These are phyloP conservation scores for Tragopan temminckii DNA, from an alignment of 2,797 vertebrate species.

Conservation along the genomic window DNA sequence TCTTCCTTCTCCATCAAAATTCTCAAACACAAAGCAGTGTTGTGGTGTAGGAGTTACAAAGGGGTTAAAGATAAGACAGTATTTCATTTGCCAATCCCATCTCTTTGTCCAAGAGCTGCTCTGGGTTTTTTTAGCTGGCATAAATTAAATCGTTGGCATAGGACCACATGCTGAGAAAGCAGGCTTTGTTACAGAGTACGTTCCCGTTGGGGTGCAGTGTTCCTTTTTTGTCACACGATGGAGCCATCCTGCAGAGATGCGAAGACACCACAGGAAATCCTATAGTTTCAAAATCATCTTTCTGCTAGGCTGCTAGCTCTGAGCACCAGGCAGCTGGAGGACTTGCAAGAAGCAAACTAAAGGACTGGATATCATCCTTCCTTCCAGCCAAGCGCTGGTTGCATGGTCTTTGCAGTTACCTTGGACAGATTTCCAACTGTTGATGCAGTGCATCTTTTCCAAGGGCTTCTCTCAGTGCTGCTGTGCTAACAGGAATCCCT, in stretches of 20 bases:
- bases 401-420: background rate
- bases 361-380: background rate
- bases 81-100: constrained; percentile 55
- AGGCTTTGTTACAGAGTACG: background rate
- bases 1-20: background rate
- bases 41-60: constrained; percentile 18
- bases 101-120: constrained; percentile 51
- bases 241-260: constrained; percentile 44
- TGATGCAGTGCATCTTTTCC: fast-evolving
- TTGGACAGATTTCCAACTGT: background rate
- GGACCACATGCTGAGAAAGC: constrained; percentile 64
- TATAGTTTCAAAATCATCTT: background rate
- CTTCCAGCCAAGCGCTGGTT: background rate
- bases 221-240: constrained; percentile 40
- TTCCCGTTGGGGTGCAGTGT: background rate
- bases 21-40: background rate
- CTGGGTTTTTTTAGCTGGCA: constrained; percentile 5
- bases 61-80: constrained; percentile 49
- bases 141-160: constrained; percentile 55
- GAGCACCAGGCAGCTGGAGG: background rate
- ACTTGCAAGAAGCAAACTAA: background rate
- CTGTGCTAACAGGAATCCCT: background rate
- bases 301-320: background rate
- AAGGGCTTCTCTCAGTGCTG: background rate
- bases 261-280: background rate